Evolutionary conservation across 2,888 invertebrate genomes (phyloP).

Genomic region (Melanchra persicariae): DNA sequence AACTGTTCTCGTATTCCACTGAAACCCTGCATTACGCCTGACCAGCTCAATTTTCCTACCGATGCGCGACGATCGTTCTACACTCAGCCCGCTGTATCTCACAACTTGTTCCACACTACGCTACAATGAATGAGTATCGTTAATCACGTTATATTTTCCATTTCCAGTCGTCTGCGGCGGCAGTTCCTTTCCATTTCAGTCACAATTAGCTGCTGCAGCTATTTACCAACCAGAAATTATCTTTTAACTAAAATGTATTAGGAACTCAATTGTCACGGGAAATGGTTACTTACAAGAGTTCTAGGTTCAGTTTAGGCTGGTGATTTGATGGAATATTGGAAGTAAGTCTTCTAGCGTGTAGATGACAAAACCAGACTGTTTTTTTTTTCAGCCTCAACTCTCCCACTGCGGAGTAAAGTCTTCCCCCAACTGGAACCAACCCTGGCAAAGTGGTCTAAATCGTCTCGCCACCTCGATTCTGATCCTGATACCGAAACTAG

Average conservation of each 20-base stretch:
- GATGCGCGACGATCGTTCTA: background rate
- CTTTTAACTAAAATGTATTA: slow-evolving; percentile 45
- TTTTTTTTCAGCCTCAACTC: too few relatives aligned
- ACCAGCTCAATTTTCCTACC: background rate
- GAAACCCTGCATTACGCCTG: background rate
- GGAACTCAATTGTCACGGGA: slow-evolving; percentile 16
- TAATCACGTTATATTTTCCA: slow-evolving; percentile 85
- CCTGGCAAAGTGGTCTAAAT: too few relatives aligned
- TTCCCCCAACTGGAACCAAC: too few relatives aligned
- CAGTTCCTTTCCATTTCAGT: slow-evolving; percentile 59
- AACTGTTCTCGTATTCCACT: too few relatives aligned
- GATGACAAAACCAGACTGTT: too few relatives aligned
- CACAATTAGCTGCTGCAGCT: slow-evolving; percentile 61
- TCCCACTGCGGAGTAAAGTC: too few relatives aligned
- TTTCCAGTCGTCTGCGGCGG: slow-evolving; percentile 75
- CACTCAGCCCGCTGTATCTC: slow-evolving; percentile 5
- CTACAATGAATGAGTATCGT: slow-evolving; percentile 81
- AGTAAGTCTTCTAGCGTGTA: background rate
- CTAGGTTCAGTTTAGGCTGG: background rate
- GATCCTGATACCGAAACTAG: too few relatives aligned
- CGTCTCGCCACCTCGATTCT: too few relatives aligned
- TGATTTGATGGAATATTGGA: background rate
- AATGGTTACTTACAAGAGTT: slow-evolving; percentile 3
- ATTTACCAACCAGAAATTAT: slow-evolving; percentile 45
- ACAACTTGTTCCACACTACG: slow-evolving; percentile 48